A percentile compares a stretch with the other conserved stretches of the same genome.
Evolutionary conservation across 1,140 invertebrate genomes (phyloP).

Genomic region (Panulirus ornatus): DNA sequence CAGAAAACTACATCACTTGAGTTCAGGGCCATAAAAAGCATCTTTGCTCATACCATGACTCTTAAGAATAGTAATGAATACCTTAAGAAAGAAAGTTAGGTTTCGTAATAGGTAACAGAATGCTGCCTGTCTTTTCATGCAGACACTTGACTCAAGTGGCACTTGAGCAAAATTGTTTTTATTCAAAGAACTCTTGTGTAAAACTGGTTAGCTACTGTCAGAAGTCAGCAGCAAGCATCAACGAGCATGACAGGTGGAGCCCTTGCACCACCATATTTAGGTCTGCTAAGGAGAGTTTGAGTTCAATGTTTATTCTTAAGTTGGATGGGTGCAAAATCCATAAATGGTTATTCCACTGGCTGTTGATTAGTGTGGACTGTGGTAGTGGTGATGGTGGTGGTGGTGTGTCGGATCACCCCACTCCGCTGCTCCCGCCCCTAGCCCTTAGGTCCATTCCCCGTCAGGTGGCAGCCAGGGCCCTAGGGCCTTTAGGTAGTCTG

Average conservation of each 20-base stretch:
- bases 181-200: neutral
- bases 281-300: neutral
- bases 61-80: too few species aligned
- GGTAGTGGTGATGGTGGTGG: slow-evolving; percentile 34
- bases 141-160: neutral
- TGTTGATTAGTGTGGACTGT: neutral
- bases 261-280: neutral
- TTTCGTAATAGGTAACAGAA: too few species aligned
- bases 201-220: neutral
- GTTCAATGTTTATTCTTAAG: slow-evolving; percentile 19
- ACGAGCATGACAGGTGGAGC: neutral
- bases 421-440: slow-evolving; percentile 46
- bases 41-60: neutral
- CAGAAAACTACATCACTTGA: neutral
- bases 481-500: slow-evolving; percentile 57
- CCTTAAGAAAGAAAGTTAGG: too few species aligned
- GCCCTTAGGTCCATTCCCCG: slow-evolving; percentile 58
- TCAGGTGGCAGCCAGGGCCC: slow-evolving; percentile 55
- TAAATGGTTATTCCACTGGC: slow-evolving; percentile 4
- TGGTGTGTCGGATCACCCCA: slow-evolving; percentile 31
- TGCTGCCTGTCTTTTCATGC: too few species aligned
- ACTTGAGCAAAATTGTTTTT: slow-evolving; percentile 1
- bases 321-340: slow-evolving; percentile 16
- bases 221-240: neutral
- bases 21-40: neutral